Conservation (phyloP, 2,888 invertebrate species). For the Drosophila diplacantha region DNA sequence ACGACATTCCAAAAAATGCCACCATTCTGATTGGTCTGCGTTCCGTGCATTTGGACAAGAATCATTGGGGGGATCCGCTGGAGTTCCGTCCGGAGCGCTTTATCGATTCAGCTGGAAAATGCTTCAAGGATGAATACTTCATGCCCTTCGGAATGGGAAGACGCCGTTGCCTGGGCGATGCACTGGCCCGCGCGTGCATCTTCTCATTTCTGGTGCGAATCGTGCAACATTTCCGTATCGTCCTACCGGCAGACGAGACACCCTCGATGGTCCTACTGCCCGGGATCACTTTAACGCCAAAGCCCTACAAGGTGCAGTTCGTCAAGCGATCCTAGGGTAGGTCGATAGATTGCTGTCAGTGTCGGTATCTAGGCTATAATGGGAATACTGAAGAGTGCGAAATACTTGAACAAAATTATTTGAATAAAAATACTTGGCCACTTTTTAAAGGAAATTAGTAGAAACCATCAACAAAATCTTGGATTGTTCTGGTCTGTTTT, state of each 20-base stretch:
- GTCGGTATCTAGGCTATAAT: neutral
- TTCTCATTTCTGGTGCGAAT: constrained; percentile 82
- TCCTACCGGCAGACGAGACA: constrained; percentile 74
- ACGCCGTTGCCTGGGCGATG: constrained; percentile 83
- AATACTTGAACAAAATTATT: neutral
- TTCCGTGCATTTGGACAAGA: constrained; percentile 80
- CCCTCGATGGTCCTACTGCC: constrained; percentile 78
- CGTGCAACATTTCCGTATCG: constrained; percentile 80
- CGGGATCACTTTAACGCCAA: constrained; percentile 81
- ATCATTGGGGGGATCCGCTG: constrained; percentile 82
- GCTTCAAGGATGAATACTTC: constrained; percentile 73
- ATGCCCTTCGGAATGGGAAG: constrained; percentile 79
- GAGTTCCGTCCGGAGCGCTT: constrained; percentile 83
- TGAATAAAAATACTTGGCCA: neutral
- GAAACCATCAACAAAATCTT: neutral
- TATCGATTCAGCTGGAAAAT: constrained; percentile 75
- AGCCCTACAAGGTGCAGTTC: constrained; percentile 79
- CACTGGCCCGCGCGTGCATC: constrained; percentile 81
- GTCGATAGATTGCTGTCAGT: neutral
- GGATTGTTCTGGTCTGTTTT: constrained; percentile 20
- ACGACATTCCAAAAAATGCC: constrained; percentile 80
- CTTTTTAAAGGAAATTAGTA: neutral
- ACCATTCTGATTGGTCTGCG: constrained; percentile 79
- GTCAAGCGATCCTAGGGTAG: constrained; percentile 46
- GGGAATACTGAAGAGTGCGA: neutral